phyloP scores from a whole-genome alignment of 2,113 vertebrate genomes.

The Maccullochella peelii region DNA sequence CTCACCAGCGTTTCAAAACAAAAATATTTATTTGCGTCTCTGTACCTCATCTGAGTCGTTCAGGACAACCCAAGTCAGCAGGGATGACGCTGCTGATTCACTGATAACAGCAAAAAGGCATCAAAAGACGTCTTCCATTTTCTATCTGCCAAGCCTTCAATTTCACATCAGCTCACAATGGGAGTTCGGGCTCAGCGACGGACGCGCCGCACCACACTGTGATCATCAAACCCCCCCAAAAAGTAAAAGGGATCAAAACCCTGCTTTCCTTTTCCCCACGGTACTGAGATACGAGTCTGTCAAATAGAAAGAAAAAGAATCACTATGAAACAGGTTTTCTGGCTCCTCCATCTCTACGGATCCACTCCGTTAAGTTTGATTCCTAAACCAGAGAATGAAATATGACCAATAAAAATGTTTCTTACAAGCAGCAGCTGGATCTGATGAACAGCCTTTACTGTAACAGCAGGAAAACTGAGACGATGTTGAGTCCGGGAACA shows the following conservation, averaged over 20 bases:
- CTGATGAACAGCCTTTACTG: constrained; percentile 19
- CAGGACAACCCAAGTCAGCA: neutral
- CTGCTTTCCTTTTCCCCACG: neutral
- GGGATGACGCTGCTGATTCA: constrained; percentile 8
- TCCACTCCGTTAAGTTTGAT: neutral
- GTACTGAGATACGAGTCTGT: neutral
- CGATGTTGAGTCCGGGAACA: neutral
- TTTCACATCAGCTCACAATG: neutral
- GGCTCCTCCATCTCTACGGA: neutral
- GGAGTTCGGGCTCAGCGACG: constrained; percentile 3
- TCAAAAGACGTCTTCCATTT: neutral
- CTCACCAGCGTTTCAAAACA: neutral
- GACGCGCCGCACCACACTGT: neutral
- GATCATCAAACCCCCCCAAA: constrained; percentile 1
- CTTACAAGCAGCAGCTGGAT: neutral
- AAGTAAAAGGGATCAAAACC: constrained; percentile 6
- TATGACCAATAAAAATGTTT: neutral
- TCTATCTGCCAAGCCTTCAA: neutral
- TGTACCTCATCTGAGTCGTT: neutral
- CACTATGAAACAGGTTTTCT: neutral
- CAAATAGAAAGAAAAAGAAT: neutral
- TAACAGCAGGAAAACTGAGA: constrained; percentile 34
- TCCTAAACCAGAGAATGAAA: constrained; percentile 21
- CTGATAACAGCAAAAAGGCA: neutral
- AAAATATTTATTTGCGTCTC: neutral